These are phyloP conservation scores for Trissoscelio sp. DNA, from an alignment of 2,888 invertebrate species.

Conservation along the genomic window DNA sequence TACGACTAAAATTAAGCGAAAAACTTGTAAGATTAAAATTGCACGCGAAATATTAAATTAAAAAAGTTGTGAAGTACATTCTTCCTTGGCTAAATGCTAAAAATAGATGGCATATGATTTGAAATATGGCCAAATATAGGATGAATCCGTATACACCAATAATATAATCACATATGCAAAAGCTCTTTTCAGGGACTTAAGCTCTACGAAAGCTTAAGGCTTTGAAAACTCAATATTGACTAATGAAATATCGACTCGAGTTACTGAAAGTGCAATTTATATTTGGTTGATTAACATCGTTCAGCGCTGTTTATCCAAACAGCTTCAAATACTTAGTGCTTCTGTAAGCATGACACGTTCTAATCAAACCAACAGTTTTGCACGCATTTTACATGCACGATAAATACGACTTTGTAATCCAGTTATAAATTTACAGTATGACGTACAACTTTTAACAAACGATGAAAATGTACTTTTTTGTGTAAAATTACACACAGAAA, in stretches of 20 bases:
- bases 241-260: conserved; percentile 53
- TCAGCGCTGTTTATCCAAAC: conserved; percentile 46
- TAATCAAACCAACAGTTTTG: conserved; percentile 20
- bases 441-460: too few relatives aligned
- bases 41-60: conserved; percentile 22
- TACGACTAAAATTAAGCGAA: not conserved
- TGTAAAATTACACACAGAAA: too few relatives aligned
- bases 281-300: conserved; percentile 51
- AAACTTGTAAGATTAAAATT: not conserved
- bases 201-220: conserved; percentile 43
- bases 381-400: not conserved
- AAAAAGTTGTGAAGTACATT: conserved; percentile 18
- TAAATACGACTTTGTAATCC: too few relatives aligned
- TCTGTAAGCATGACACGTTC: conserved; percentile 20
- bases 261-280: conserved; percentile 47
- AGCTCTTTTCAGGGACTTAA: conserved; percentile 64
- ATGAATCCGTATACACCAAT: conserved; percentile 59
- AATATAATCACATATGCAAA: conserved; percentile 62
- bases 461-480: too few relatives aligned
- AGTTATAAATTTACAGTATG: too few relatives aligned
- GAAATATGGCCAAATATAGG: conserved; percentile 53
- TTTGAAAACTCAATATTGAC: conserved; percentile 57
- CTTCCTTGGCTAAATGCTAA: conserved; percentile 25
- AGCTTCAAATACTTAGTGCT: conserved; percentile 36
- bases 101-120: conserved; percentile 46